A percentile compares a stretch with the other conserved stretches of the same genome.
phyloP scores from a whole-genome alignment of 2,797 vertebrate genomes.

The Nyctibius grandis region DNA sequence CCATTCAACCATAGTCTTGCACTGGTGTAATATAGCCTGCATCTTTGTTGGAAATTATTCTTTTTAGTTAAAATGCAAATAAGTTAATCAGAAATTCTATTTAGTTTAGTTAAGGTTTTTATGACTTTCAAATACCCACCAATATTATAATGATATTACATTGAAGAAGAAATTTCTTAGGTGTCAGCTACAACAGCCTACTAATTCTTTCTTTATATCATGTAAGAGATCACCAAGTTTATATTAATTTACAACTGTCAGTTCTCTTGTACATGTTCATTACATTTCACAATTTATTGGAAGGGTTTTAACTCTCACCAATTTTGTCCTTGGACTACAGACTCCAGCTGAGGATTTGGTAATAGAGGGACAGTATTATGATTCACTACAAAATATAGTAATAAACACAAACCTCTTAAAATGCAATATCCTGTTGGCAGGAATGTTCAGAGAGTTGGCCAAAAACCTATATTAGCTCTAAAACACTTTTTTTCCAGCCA shows the following conservation, averaged over 20 bases:
- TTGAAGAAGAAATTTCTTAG: neutral
- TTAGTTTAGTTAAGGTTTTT: neutral
- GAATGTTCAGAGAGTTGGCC: neutral
- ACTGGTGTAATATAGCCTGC: neutral
- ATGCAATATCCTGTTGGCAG: neutral
- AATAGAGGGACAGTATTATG: neutral
- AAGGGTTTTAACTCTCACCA: neutral
- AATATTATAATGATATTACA: neutral
- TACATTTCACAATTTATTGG: neutral
- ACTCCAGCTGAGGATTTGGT: neutral
- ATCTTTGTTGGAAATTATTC: neutral
- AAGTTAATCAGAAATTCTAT: neutral
- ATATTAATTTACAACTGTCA: neutral
- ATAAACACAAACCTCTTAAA: constrained; percentile 4
- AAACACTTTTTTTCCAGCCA: neutral
- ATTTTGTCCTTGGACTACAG: neutral
- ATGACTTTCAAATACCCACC: neutral
- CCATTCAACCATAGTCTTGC: neutral
- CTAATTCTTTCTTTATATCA: neutral
- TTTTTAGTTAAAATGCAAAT: neutral
- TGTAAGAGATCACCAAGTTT: neutral
- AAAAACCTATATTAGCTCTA: neutral
- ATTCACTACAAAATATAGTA: neutral
- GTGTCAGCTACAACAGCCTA: neutral
- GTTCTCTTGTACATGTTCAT: neutral